Conservation (phyloP, 2,888 invertebrate genomes). For the Cheilosia grossa region DNA sequence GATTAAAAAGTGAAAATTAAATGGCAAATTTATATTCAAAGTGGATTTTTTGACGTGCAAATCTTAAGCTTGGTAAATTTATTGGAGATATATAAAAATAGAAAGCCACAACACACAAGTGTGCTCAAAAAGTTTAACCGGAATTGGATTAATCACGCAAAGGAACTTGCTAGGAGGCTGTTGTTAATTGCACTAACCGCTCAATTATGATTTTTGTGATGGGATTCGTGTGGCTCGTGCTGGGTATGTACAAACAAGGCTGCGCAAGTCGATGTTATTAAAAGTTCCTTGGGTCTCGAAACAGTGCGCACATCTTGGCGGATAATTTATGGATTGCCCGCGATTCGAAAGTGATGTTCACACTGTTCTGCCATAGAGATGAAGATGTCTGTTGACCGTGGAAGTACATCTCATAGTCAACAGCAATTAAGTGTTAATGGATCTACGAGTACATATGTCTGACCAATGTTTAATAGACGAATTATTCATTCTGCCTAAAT, state of each 20-base stretch:
- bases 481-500: no score
- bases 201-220: constrained; percentile 66
- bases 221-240: constrained; percentile 62
- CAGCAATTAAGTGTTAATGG: no score
- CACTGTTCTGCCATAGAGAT: no score
- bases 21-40: constrained; percentile 45
- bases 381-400: no score
- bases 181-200: constrained; percentile 51
- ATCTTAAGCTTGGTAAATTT: constrained; percentile 11
- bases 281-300: not conserved
- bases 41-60: constrained; percentile 31
- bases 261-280: not conserved
- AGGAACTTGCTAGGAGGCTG: constrained; percentile 33
- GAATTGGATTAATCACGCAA: constrained; percentile 54
- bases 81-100: constrained; percentile 7
- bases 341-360: no score
- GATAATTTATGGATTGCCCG: no score
- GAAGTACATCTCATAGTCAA: no score
- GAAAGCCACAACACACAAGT: constrained; percentile 11
- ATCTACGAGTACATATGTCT: no score
- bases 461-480: no score
- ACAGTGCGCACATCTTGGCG: not conserved
- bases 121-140: constrained; percentile 3
- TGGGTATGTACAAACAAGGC: constrained; percentile 52
- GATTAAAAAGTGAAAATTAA: constrained; percentile 51